Evolutionary conservation across 2,888 invertebrate species (phyloP), one percentile per base, ranked within the genome.

Genomic region (Nebria salina): DNA sequence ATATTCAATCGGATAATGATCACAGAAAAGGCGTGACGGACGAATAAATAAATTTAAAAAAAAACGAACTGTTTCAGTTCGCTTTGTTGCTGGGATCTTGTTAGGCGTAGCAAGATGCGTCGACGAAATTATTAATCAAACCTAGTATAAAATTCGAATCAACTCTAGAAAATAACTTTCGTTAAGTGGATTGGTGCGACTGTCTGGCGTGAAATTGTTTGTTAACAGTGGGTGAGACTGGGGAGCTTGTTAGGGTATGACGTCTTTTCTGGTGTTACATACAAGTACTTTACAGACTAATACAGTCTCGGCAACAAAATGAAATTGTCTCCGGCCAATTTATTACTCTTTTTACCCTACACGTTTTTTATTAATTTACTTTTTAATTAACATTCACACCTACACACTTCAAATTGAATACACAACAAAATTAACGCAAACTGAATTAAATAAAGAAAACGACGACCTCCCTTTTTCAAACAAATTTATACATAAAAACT

Each of bases 261-360:
- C 54, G 54, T 54, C 54, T 54, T 5, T 34, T 34, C 54, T 54
- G 54, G 54, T 54, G 54, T 54, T 54, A 54, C 6, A 7, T 13
- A 54, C 54, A 7, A 13, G 54, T 54, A 54, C 43, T 54, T 6
- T 54, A 13, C 54, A 54, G 54, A 54, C 54, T 54, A 43, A 6
- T 54, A 54, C 54, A 54, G 54, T 54, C 54, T n/a, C 70, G 76
- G 43, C 76, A 66, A 70, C 76, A 76, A 76, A 76, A 76, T 76
- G 76, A 76, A 76, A 76, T 76, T 76, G 76, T 76, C 76, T 76
- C 76, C 76, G 25, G 76, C 70, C 68, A 76, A 76, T 76, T 76
- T 76, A 76, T 76, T 76, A 43, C 70, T 68, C 70, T 76, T 70
- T 76, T 76, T 65, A 15, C 76, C 15, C 65, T 68, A 25, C 76